Evolutionary conservation across 2,113 vertebrate species (phyloP).

Genomic region (Diadophis punctatus): DNA sequence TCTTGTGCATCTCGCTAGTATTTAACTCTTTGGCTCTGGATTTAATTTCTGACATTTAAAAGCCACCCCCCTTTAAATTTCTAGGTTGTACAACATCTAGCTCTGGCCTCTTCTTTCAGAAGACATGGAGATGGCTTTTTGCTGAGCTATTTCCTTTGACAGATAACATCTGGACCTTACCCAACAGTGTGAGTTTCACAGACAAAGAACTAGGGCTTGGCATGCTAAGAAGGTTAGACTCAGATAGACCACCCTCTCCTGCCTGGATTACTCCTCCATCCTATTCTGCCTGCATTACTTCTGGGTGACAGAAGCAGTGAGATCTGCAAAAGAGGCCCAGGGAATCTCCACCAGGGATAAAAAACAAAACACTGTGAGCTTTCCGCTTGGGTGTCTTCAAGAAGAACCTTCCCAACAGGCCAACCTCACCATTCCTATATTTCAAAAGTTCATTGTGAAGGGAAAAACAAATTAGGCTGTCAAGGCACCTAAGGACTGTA

Average conservation of each 20-base stretch:
- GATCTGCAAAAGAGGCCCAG: background rate
- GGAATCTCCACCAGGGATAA: background rate
- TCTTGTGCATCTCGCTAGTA: background rate
- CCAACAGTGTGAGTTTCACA: rapidly evolving
- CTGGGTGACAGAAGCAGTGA: background rate
- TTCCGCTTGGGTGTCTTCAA: background rate
- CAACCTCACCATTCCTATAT: background rate
- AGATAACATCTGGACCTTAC: background rate
- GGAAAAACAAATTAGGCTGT: background rate
- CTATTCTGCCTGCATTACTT: slow-evolving; percentile 13
- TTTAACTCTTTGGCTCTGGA: background rate
- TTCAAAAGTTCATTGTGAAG: slow-evolving; percentile 6
- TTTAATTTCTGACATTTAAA: background rate
- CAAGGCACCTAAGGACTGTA: rapidly evolving
- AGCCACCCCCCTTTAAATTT: background rate
- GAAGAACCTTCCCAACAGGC: slow-evolving; percentile 8
- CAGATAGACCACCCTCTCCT: background rate
- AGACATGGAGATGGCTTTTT: background rate
- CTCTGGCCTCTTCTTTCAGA: background rate
- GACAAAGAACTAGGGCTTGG: background rate
- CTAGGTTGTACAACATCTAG: background rate
- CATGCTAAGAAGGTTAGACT: background rate
- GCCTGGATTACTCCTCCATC: background rate
- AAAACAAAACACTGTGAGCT: background rate
- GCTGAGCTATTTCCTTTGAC: background rate